A percentile compares a stretch with the other conserved stretches of the same genome.
These are phyloP conservation scores for Ruditapes philippinarum DNA, from an alignment of 1,140 invertebrate species.

Conservation along the genomic window DNA sequence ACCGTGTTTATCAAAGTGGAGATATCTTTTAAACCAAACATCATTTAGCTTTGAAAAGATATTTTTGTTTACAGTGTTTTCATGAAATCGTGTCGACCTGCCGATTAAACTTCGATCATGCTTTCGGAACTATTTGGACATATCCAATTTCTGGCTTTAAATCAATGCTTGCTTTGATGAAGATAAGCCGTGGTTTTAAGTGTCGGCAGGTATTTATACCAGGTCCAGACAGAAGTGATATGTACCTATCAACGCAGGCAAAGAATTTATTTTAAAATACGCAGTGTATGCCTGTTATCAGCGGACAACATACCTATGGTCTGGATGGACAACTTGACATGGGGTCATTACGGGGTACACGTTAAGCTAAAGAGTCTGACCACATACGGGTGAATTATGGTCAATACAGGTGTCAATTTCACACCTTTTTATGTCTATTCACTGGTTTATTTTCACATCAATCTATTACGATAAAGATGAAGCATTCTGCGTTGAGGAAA, in stretches of 20 bases:
- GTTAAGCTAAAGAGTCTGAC: neutral
- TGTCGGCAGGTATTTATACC: conserved; percentile 57
- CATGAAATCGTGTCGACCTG: conserved; percentile 54
- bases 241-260: conserved; percentile 25
- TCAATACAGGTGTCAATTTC: neutral
- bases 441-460: neutral
- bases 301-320: neutral
- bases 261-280: conserved; percentile 65
- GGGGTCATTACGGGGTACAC: conserved; percentile 35
- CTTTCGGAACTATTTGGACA: neutral
- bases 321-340: neutral
- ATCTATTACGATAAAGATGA: no score
- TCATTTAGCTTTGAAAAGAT: conserved; percentile 68
- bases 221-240: conserved; percentile 35
- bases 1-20: conserved; percentile 59
- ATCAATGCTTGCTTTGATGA: conserved; percentile 59
- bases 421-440: neutral
- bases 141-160: conserved; percentile 56
- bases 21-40: conserved; percentile 57
- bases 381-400: conserved; percentile 25
- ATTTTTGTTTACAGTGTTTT: conserved; percentile 63
- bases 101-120: conserved; percentile 63
- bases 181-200: conserved; percentile 51
- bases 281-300: conserved; percentile 25
- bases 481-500: no score